phyloP scores from a whole-genome alignment of 2,113 vertebrate genomes.

The Trogon melanurus region DNA sequence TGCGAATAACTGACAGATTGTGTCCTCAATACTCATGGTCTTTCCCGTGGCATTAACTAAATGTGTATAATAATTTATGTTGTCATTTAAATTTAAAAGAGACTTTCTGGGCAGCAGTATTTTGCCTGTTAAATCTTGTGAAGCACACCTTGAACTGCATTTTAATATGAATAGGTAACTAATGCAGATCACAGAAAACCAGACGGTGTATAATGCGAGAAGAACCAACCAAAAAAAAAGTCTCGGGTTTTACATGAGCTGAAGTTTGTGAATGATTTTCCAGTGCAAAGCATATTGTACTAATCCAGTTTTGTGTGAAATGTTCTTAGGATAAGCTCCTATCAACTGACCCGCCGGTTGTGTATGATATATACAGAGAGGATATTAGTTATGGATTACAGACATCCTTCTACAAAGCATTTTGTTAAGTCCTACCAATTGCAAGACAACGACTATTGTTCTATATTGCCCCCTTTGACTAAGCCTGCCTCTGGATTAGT shows the following conservation, averaged over 20 bases:
- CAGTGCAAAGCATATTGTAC: constrained; percentile 9
- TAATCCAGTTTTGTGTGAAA: constrained; percentile 69
- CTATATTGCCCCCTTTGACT: background rate
- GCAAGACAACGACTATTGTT: background rate
- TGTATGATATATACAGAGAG: background rate
- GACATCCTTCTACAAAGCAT: constrained; percentile 25
- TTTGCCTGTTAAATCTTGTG: constrained; percentile 30
- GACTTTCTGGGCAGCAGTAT: background rate
- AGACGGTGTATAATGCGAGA: background rate
- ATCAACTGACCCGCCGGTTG: constrained; percentile 38
- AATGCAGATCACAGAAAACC: constrained; percentile 19
- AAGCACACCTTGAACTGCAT: constrained; percentile 14
- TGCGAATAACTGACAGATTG: background rate
- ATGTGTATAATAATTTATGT: constrained; percentile 15
- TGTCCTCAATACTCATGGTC: background rate
- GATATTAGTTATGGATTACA: constrained; percentile 67
- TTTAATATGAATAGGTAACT: constrained; percentile 32
- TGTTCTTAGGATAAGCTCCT: constrained; percentile 61
- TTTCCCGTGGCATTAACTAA: constrained; percentile 18
- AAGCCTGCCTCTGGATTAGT: background rate
- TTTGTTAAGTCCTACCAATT: constrained; percentile 34
- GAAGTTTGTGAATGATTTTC: constrained; percentile 54
- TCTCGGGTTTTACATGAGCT: background rate
- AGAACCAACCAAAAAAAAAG: background rate
- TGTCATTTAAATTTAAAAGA: constrained; percentile 45